A percentile compares a stretch with the other conserved stretches of the same genome.
These are phyloP conservation scores for Drosophila leonis DNA, from an alignment of 2,888 invertebrate genomes.

Conservation along the genomic window DNA sequence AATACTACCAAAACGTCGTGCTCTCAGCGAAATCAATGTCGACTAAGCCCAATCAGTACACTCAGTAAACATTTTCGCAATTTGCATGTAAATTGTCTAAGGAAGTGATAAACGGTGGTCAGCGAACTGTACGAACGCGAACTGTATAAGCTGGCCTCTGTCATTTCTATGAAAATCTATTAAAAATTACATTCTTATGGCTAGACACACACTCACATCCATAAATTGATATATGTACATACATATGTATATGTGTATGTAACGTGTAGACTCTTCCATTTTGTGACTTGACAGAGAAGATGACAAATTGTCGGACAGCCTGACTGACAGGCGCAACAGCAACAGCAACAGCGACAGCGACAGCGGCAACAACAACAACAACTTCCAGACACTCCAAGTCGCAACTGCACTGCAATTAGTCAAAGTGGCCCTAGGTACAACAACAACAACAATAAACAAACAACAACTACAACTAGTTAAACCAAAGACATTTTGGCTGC, in stretches of 20 bases:
- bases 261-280: constrained; percentile 44
- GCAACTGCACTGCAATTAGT: constrained; percentile 80
- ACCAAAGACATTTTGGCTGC: constrained; percentile 59
- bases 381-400: constrained; percentile 58
- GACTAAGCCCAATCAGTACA: constrained; percentile 20
- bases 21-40: no score
- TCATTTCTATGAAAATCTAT: constrained; percentile 71
- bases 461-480: neutral
- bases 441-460: constrained; percentile 22
- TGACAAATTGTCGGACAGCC: constrained; percentile 76
- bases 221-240: constrained; percentile 4
- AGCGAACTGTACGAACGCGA: constrained; percentile 41
- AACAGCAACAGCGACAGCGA: constrained; percentile 46
- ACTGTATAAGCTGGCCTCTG: constrained; percentile 48
- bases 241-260: neutral
- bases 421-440: constrained; percentile 64
- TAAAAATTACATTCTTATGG: constrained; percentile 64
- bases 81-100: constrained; percentile 81
- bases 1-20: neutral
- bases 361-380: constrained; percentile 55
- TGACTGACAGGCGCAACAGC: constrained; percentile 68
- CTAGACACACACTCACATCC: constrained; percentile 31
- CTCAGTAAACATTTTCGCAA: constrained; percentile 38
- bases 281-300: constrained; percentile 75
- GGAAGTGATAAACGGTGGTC: constrained; percentile 77